These are phyloP conservation scores for Sialis fuliginosa DNA, from an alignment of 2,888 invertebrate genomes.

Conservation along the genomic window DNA sequence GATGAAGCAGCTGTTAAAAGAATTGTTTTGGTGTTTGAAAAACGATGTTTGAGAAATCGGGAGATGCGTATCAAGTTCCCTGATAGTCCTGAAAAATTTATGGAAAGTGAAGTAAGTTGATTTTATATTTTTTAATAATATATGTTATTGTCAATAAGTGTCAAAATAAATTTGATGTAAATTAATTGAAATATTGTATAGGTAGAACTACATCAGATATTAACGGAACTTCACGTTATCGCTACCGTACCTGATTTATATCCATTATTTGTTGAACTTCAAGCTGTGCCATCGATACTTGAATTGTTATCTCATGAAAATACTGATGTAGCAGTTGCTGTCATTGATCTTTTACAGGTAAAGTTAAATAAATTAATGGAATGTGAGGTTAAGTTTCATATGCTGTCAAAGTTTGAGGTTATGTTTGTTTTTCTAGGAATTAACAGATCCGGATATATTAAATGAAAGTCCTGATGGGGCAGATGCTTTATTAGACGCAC, in stretches of 20 bases:
- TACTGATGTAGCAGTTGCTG: constrained; percentile 54
- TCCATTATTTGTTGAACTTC: constrained; percentile 73
- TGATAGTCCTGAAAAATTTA: constrained; percentile 93
- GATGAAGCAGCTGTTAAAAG: constrained; percentile 80
- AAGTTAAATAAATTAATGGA: not conserved
- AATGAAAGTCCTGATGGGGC: constrained; percentile 87
- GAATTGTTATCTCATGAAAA: constrained; percentile 92
- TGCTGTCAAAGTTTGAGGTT: not conserved
- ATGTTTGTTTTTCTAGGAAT: constrained; percentile 32
- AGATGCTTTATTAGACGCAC: constrained; percentile 66
- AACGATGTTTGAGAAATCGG: constrained; percentile 81
- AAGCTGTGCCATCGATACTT: constrained; percentile 76
- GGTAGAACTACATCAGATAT: constrained; percentile 53
- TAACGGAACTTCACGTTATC: constrained; percentile 81
- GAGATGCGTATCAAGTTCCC: constrained; percentile 98
- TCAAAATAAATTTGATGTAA: too few relatives aligned
- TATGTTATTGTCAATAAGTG: too few relatives aligned
- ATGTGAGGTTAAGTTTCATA: too few relatives aligned
- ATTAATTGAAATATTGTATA: constrained; percentile 28
- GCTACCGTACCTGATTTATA: constrained; percentile 94
- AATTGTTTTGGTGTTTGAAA: constrained; percentile 84
- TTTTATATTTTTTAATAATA: too few relatives aligned
- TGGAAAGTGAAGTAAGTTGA: constrained; percentile 85
- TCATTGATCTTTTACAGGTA: constrained; percentile 35
- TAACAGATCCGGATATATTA: constrained; percentile 93